Evolutionary conservation across 2,797 vertebrate species (phyloP).

Genomic region (Tauraco hartlaubi): DNA sequence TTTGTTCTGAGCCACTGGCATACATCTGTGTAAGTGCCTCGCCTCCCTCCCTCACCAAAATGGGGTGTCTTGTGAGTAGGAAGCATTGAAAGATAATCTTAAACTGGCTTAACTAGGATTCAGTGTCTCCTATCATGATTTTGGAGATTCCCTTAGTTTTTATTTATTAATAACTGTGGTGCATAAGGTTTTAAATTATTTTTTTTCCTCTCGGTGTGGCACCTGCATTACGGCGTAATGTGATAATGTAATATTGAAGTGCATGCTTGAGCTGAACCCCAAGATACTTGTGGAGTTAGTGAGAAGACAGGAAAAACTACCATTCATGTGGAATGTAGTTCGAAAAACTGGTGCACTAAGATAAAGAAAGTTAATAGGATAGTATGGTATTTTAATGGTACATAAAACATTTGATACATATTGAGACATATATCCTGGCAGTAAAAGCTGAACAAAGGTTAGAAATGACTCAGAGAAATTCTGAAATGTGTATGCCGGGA

Average conservation of each 20-base stretch:
- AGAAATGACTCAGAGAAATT: slow-evolving; percentile 12
- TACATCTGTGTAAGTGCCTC: neutral
- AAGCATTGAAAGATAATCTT: neutral
- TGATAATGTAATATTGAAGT: neutral
- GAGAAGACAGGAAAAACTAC: neutral
- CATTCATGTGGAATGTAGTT: neutral
- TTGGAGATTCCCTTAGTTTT: neutral
- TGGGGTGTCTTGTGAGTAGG: neutral
- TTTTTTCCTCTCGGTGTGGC: neutral
- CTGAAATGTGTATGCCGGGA: neutral
- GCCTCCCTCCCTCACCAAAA: neutral
- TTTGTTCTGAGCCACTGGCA: neutral
- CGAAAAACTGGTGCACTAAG: neutral
- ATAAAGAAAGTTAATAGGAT: neutral
- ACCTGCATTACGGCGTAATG: neutral
- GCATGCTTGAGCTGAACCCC: neutral
- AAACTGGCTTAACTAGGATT: neutral
- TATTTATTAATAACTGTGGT: neutral
- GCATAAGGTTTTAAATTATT: neutral
- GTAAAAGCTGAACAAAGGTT: slow-evolving; percentile 23
- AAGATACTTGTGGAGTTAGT: neutral
- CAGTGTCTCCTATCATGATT: neutral
- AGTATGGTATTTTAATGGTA: slow-evolving; percentile 30
- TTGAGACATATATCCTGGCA: slow-evolving; percentile 19
- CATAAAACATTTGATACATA: slow-evolving; percentile 22